phyloP scores from a whole-genome alignment of 2,888 invertebrate genomes.

The Tetragnatha montana region DNA sequence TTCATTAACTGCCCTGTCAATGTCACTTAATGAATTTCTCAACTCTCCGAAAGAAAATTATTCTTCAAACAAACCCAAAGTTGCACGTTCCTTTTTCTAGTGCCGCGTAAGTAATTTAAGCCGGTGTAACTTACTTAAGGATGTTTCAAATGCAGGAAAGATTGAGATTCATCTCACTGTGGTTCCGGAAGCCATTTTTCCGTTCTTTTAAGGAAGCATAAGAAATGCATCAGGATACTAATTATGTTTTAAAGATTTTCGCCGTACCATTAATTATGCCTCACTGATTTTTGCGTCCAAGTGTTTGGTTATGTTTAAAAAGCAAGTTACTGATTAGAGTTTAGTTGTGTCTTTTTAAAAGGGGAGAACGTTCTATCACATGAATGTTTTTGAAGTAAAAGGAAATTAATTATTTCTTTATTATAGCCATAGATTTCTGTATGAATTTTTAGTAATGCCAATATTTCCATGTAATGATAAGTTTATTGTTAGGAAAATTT shows the following conservation, averaged over 20 bases:
- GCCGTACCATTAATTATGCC: neutral
- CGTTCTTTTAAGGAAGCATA: neutral
- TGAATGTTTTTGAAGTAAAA: too few species aligned
- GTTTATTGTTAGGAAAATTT: too few species aligned
- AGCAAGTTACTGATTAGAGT: neutral
- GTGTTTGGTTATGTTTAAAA: neutral
- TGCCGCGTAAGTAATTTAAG: neutral
- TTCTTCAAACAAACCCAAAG: neutral
- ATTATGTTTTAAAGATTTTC: neutral
- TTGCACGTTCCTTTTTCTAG: neutral
- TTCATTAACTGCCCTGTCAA: conserved; percentile 12
- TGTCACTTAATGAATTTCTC: conserved; percentile 26
- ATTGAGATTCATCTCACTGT: neutral
- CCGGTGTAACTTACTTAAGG: neutral
- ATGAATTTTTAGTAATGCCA: too few species aligned
- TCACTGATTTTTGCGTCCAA: neutral
- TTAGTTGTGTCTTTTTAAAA: neutral
- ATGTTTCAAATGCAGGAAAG: conserved; percentile 3
- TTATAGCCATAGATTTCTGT: too few species aligned
- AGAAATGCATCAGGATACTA: neutral
- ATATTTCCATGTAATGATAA: too few species aligned
- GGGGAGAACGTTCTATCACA: too few species aligned
- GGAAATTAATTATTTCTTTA: too few species aligned
- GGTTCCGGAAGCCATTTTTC: neutral
- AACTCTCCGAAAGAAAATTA: neutral